Base-by-base conservation (phyloP, 2,797 vertebrate genomes). In the Propithecus perrieri region DNA sequence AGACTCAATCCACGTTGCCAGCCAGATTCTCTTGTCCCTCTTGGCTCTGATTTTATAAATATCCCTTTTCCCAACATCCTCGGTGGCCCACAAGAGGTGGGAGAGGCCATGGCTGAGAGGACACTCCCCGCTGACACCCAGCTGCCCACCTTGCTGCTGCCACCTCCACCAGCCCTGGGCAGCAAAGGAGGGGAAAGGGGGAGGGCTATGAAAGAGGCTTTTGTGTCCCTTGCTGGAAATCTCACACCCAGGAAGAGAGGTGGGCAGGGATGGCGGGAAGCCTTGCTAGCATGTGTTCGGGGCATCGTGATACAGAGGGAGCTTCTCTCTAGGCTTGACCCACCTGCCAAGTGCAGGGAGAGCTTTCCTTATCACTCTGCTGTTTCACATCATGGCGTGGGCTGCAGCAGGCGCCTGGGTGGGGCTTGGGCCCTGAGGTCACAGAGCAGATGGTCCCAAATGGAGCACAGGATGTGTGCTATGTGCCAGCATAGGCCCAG, bases 201-300 rank as follows among this genome's bases (percentile, higher is more conserved):
- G 50, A 13, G 43, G 65, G 7, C 5, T 30, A 95, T 91, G 79
- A 96, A 97, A 97, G 65, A 75, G 80, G 24, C 83, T 85, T 97
- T 97, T 97, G 95, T 95, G 67, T 93, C 48, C n/a, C 48, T 18
- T 57, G 85, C 86, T 15, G 1, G 83, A 96, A 95, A 83, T 94
- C 85, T 96, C 85, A 93, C 65, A 85, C 57, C 53, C 81, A 74
- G 95, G 86, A 96, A 96, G 91, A 89, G 91, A 94, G 94, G 95
- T 95, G 89, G 87, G 63, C 35, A 50, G 85, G 63, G n/a, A n/a
- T 76, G 72, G 69, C 14, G 1, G 80, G 92, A 96, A 74, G 55
- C 85, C 91, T 80, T 53, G 33, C 28, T 63, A 83, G 43, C 53
- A 3, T 76, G 7, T 46, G 43, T 41, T 14, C 30, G 61, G 85